Evolutionary conservation across 1,140 invertebrate species (phyloP).

Genomic region (Polypedilum vanderplanki): DNA sequence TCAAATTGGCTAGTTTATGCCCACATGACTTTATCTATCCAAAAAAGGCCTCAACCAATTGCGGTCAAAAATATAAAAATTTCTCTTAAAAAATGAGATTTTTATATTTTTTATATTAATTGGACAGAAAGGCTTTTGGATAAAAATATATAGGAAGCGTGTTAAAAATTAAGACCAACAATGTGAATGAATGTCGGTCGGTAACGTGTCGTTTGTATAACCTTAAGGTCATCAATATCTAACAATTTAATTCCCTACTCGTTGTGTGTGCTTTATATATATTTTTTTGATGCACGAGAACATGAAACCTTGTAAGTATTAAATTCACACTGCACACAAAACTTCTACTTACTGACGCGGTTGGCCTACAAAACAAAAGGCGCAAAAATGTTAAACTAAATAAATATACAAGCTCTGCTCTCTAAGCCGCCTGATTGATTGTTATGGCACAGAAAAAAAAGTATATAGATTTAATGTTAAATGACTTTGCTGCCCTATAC

Average conservation of each 20-base stretch:
- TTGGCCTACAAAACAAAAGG: neutral
- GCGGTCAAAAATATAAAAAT: neutral
- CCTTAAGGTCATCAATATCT: slow-evolving; percentile 1
- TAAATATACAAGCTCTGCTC: neutral
- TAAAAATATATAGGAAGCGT: neutral
- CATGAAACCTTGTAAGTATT: neutral
- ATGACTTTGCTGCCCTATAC: no score
- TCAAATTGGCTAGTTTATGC: no score
- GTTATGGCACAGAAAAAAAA: neutral
- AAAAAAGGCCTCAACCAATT: neutral
- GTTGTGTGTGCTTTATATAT: no score
- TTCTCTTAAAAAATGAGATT: no score
- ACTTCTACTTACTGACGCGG: neutral
- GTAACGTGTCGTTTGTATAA: slow-evolving; percentile 2
- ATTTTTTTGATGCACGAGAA: neutral
- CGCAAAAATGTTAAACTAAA: neutral
- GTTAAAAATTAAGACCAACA: neutral
- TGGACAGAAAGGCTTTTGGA: no score
- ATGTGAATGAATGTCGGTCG: neutral
- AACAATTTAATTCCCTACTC: neutral
- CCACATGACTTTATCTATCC: no score
- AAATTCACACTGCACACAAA: neutral
- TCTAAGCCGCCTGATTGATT: neutral
- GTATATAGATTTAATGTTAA: no score
- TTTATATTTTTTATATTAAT: no score